Base-by-base conservation (phyloP, 2,888 invertebrate genomes). In the Pemphredon lugubris region DNA sequence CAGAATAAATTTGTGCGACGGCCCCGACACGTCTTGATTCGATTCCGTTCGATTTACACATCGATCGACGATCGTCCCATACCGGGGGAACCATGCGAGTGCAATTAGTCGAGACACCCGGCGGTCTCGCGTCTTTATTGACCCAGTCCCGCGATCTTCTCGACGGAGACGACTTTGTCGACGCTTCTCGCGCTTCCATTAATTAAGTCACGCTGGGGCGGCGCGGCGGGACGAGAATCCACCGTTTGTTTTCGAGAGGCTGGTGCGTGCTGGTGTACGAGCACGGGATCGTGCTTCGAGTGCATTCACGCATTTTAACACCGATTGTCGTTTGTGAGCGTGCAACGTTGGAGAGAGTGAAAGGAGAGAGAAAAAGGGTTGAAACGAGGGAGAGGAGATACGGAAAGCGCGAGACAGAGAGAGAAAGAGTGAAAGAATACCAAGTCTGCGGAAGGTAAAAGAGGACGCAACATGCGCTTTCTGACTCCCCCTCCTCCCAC, bases 111-210 rank as follows among this genome's bases (percentile, higher is more conserved):
- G 68, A 58, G 64, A 65, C 51, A 60, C 51, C 57, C 55, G 59
- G 47, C 60, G 48, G 65, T 50, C 54, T 47, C 59, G 67, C 66
- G 47, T 72, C 79, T 79, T 79, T 80, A 80, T 80, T 79, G 80
- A 80, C 80, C 80, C 79, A 80, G 77, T 80, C 73, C 77, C 75
- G 65, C 68, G 75, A 75, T 77, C 67, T 79, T 63, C 63, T 73
- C 69, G 68, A 73, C 73, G 79, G 73, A 79, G 75, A 73, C 66
- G 71, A 79, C 69, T 75, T 53, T 71, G 77, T 73, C 79, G 79
- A 65, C 50, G 67, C 58, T 65, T 47, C 58, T 60, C 59, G 58
- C 55, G 65, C 63, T 65, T 59, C 45, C 75, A 59, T 79, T 79
- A 79, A 77, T 79, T 79, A 79, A 79, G 79, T 77, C 77, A 70